These are phyloP conservation scores for Spinus olivaceus DNA, from an alignment of 2,797 vertebrate species.

Conservation along the genomic window DNA sequence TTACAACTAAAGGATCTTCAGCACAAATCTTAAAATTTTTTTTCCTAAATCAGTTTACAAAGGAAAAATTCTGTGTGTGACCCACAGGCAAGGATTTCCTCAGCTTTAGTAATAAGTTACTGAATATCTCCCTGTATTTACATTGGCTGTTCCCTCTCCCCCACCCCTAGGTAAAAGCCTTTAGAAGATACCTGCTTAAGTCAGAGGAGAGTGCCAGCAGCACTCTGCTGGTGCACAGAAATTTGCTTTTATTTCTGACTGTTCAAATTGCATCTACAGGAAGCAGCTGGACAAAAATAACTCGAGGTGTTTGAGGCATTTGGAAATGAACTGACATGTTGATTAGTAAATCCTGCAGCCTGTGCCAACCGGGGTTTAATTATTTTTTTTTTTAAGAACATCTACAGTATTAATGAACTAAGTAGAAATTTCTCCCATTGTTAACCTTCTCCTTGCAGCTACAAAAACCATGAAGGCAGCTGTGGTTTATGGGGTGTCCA, in stretches of 20 bases:
- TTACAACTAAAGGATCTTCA: neutral
- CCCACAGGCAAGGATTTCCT: neutral
- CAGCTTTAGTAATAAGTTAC: neutral
- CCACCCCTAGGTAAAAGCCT: fast-evolving
- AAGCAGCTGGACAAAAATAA: slow-evolving; percentile 1
- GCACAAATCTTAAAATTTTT: neutral
- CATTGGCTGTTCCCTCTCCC: fast-evolving
- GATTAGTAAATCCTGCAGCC: neutral
- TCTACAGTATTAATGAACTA: neutral
- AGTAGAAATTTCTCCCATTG: neutral
- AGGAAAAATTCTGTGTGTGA: neutral
- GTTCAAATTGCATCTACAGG: neutral
- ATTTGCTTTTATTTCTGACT: neutral
- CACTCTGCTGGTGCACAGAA: neutral
- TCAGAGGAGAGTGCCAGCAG: neutral
- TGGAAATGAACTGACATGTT: neutral
- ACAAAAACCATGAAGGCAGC: fast-evolving
- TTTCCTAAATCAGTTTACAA: neutral
- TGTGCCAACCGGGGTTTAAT: neutral
- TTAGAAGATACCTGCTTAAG: neutral
- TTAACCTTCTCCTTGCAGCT: neutral
- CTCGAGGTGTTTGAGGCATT: neutral
- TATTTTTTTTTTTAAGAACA: neutral
- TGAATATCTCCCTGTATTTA: neutral
- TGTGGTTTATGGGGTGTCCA: fast-evolving